Base-by-base conservation (phyloP, 1,140 invertebrate genomes). In the Hyles euphorbiae region DNA sequence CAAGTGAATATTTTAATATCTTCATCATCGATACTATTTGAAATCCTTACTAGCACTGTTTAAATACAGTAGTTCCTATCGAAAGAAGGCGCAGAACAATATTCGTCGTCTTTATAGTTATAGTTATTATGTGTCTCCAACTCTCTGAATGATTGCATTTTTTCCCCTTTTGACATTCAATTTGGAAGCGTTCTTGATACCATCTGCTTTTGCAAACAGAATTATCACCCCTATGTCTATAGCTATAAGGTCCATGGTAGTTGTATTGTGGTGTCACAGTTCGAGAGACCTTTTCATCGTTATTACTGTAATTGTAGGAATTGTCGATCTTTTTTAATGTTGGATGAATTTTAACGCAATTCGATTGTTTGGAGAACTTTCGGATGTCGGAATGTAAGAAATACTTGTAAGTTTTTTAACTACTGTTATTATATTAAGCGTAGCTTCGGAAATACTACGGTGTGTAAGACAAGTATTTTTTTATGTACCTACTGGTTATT, bases 231-330 rank as follows among this genome's bases (percentile, higher is more conserved):
- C 10, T 52, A 52, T 52, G 33, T 0, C 33, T 9, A 52, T 34
- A n/a, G 1, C 5, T 4, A 11, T 52, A 52, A 52, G 50, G 34
- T 33, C 34, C 22, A 5, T 3, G 50, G 33, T 10, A 52, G 10
- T 34, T 32, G 22, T 32, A 10, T 9, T 52, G 50, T 52, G 50
- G 34, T 34, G 32, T 8, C 11, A 32, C 10, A 22, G 33, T 8
- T 34, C 43, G n/a, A 54, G 43, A 54, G 53, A 54, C 53, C 53
- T 45, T 36, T 54, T 53, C 53, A 54, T 54, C 53, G 50, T 52
- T 52, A 54, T 54, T 44, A 54, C 53, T 22, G 43, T 45, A 54
- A 45, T 54, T 54, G 53, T 54, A 11, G 11, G 43, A 45, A 54
- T 54, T 54, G 53, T 43, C 43, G 40, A 54, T 40, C 12, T 32